phyloP scores from a whole-genome alignment of 2,888 invertebrate genomes.

The Drosophila helvetica region DNA sequence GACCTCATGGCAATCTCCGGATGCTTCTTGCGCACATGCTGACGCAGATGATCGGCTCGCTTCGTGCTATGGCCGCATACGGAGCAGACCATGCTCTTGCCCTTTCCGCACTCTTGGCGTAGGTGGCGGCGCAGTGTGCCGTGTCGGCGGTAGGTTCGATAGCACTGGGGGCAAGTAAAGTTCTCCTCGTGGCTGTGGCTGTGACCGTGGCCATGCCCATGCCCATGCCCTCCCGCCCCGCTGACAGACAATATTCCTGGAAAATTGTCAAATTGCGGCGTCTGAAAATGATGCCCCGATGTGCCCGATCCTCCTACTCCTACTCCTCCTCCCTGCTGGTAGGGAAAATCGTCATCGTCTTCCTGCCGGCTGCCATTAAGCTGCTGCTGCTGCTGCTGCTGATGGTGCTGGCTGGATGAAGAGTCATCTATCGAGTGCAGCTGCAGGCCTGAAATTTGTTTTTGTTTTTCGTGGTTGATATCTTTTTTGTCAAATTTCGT shows the following conservation, averaged over 20 bases:
- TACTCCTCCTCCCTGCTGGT: constrained; percentile 19
- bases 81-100: constrained; percentile 84
- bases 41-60: constrained; percentile 85
- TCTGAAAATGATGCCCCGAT: constrained; percentile 56
- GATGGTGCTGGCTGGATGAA: constrained; percentile 39
- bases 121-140: constrained; percentile 85
- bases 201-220: constrained; percentile 5
- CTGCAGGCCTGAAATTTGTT: constrained; percentile 82
- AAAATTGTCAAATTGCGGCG: constrained; percentile 68
- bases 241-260: constrained; percentile 51
- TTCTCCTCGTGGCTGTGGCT: constrained; percentile 73
- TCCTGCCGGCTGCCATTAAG: constrained; percentile 51
- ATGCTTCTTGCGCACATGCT: constrained; percentile 85
- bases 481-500: constrained; percentile 34
- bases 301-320: constrained; percentile 22
- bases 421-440: constrained; percentile 43
- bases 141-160: constrained; percentile 85
- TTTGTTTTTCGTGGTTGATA: constrained; percentile 71
- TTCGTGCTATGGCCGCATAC: constrained; percentile 85
- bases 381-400: constrained; percentile 40
- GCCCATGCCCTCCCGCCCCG: constrained; percentile 28
- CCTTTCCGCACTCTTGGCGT: constrained; percentile 86
- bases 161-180: constrained; percentile 84
- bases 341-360: constrained; percentile 39
- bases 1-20: constrained; percentile 83